Evolutionary conservation across 2,113 vertebrate species (phyloP).

Genomic region (Crotophaga sulcirostris): DNA sequence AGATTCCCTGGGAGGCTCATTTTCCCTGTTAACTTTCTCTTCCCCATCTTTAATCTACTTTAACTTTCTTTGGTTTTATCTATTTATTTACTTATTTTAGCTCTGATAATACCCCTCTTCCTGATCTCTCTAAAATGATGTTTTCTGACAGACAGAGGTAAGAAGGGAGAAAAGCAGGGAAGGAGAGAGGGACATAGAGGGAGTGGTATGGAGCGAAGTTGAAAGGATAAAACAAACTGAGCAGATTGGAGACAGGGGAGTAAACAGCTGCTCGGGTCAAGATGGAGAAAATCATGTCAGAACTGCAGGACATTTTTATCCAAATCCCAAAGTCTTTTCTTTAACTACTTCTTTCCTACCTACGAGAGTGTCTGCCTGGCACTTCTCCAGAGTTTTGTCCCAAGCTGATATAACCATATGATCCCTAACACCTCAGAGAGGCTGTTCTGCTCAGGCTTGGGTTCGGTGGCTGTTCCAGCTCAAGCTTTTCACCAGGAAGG

Average conservation of each 20-base stretch:
- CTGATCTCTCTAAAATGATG: not conserved
- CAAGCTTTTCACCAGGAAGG: not conserved
- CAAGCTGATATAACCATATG: not conserved
- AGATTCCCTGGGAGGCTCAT: not conserved
- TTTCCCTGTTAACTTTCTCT: not conserved
- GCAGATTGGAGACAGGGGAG: not conserved
- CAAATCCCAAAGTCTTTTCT: not conserved
- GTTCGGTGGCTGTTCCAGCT: not conserved
- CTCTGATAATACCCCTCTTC: not conserved
- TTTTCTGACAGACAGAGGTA: not conserved
- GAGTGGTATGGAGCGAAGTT: fast-evolving
- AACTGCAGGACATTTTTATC: not conserved
- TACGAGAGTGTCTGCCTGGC: not conserved
- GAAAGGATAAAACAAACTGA: not conserved
- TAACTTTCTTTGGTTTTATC: not conserved
- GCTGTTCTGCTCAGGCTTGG: not conserved
- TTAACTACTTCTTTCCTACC: not conserved
- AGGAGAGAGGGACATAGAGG: not conserved
- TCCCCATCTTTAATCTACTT: not conserved
- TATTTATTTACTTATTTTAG: too few relatives aligned
- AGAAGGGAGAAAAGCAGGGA: not conserved
- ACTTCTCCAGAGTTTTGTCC: not conserved
- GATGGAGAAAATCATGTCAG: not conserved
- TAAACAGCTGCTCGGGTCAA: not conserved
- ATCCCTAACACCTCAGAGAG: not conserved